Base-by-base conservation (phyloP, 1,140 invertebrate species). In the Penaeus vannamei region DNA sequence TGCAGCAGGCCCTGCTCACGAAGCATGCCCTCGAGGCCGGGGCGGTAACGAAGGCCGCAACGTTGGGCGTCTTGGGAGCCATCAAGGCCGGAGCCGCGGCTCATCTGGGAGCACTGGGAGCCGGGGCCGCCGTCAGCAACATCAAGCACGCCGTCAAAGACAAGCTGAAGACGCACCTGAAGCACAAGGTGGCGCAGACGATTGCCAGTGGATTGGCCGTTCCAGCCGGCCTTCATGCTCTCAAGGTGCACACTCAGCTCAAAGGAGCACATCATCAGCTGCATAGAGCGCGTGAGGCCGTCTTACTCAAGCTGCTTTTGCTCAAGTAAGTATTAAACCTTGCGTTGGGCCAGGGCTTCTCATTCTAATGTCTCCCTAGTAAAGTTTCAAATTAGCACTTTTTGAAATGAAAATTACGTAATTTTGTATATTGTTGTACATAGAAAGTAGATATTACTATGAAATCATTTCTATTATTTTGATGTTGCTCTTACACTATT, bases 21-120 rank as follows among this genome's bases (percentile, higher is more conserved):
- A 72, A 53, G 14, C 53, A 85, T 22, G 84, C 84, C n/a, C 29
- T 85, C 20, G 66, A 85, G 36, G 84, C 84, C 72, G 69, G 46
- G 0, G 29, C 29, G 61, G 32, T 85, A 22, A 29, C 61, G 59
- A 20, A 84, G 29, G 82, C 82, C 19, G 61, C 82, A 66, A 26
- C 64, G 42, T 29, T 62, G 29, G 82, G 60, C 1, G 60, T 64
- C 17, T 61, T 84, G 66, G 53, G 53, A 53, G 53, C 53, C 17
- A 53, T 53, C 14, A 53, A 53, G 14, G 53, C 53, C 17, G 53
- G 64, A 66, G 29, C 29, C 64, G 82, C 82, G 64, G 82, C 82
- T 17, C 82, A 84, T 17, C 66, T 77, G 69, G 69, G 23, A 60
- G 84, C 84, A 4, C 83, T 72, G 26, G n/a, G 36, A 85, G 46